Evolutionary conservation across 2,113 vertebrate species (phyloP), one percentile per base, ranked within the genome.

Genomic region (Labeo rohita): DNA sequence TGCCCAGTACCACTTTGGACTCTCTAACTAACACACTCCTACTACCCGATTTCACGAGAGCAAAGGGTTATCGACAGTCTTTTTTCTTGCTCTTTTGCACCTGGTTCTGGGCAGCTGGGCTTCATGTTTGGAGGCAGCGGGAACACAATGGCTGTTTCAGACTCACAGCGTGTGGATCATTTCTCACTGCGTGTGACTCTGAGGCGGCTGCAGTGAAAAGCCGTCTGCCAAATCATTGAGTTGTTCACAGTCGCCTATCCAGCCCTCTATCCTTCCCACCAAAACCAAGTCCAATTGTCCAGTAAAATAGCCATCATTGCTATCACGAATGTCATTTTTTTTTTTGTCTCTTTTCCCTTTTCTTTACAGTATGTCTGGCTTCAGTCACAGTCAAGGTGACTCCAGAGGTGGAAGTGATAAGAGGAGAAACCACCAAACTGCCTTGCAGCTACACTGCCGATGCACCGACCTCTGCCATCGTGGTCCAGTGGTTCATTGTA

Each of bases 401-500:
- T 0, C 83, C 92, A 0, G 73, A 89, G 65, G 89, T 96, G 84
- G 95, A 96, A 13, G 96, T 94, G 74, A 76, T 94, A 21, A 93
- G 90, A 84, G 95, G 94, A 43, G 72, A 93, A 0, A 39, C 45
- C 0, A 92, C 92, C 78, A 90, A 80, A 52, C 94, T 97, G 88
- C 89, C 94, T 80, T 97, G 97, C 88, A 85, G 28, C 0, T 92
- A 91, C 86, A 86, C 34, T 0, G 87, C 47, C 16, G 18, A 86
- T 0, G 28, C 84, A 0, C 0, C 49, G 0, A 15, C 81, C 0
- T 68, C 79, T 43, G 85, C 47, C 21, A 79, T 83, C 0, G 2
- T 93, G 15, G 93, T 96, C 28, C 94, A 96, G 68, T 97, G 97
- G 97, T 94, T 92, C 90, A 92, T 96, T 80, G 77, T 80, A 56